phyloP scores from a whole-genome alignment of 2,113 vertebrate species.

The Solenodon paradoxus region DNA sequence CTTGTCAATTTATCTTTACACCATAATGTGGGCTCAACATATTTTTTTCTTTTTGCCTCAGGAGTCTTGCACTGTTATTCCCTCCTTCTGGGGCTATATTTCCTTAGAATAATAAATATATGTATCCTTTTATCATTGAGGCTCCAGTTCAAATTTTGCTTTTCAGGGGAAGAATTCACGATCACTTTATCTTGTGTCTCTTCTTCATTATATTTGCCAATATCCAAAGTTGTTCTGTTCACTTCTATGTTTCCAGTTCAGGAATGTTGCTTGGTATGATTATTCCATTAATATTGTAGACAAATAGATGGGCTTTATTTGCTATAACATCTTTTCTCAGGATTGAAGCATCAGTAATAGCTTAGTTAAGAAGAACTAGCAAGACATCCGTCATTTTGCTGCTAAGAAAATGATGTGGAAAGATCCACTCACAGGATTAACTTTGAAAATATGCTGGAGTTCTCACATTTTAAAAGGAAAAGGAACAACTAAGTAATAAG shows the following conservation, averaged over 20 bases:
- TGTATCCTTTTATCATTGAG: neutral
- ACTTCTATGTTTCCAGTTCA: neutral
- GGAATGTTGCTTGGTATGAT: neutral
- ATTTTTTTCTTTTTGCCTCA: neutral
- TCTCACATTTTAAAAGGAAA: conserved; percentile 20
- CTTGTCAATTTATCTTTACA: neutral
- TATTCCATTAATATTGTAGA: neutral
- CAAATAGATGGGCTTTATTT: neutral
- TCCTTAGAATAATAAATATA: neutral
- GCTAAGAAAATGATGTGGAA: conserved; percentile 1
- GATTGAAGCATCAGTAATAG: neutral
- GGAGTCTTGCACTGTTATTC: neutral
- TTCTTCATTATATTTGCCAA: neutral
- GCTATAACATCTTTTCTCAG: neutral
- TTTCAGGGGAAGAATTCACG: neutral
- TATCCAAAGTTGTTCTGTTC: neutral
- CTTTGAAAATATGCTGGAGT: neutral
- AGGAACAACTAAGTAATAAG: neutral
- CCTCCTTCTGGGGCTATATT: neutral
- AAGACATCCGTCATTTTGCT: neutral
- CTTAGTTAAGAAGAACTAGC: neutral
- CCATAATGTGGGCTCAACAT: neutral
- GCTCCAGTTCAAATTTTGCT: neutral
- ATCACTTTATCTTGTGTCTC: neutral
- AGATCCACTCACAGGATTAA: neutral